These are phyloP conservation scores for Thereva nobilitata DNA, from an alignment of 2,888 invertebrate species.

Conservation along the genomic window DNA sequence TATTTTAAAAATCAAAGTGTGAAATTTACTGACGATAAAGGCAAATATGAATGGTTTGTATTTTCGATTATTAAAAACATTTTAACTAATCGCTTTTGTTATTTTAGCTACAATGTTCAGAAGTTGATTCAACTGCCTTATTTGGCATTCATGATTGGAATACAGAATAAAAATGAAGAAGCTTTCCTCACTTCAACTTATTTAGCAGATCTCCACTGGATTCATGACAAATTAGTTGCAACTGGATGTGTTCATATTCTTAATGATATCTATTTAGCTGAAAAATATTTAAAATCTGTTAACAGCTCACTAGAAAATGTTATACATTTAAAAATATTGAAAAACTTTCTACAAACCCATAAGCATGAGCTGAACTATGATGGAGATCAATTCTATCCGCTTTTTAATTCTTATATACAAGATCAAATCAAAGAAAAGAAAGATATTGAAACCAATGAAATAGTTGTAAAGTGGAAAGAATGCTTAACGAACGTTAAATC, in stretches of 20 bases:
- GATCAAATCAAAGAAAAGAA: constrained; percentile 50
- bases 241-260: constrained; percentile 76
- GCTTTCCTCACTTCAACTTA: constrained; percentile 61
- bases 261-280: constrained; percentile 70
- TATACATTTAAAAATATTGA: constrained; percentile 53
- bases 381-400: constrained; percentile 79
- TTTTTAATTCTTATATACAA: constrained; percentile 63
- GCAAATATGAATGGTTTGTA: constrained; percentile 47
- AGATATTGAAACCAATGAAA: constrained; percentile 48
- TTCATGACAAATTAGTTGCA: constrained; percentile 78
- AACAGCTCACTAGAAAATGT: constrained; percentile 57
- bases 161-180: constrained; percentile 48
- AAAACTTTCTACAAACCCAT: constrained; percentile 72
- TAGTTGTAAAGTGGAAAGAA: constrained; percentile 53
- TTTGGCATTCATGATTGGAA: constrained; percentile 64
- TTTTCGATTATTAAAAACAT: constrained; percentile 8
- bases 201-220: constrained; percentile 77
- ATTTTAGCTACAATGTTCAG: constrained; percentile 73
- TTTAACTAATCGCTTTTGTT: constrained; percentile 8
- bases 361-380: constrained; percentile 77
- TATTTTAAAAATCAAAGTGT: constrained; percentile 45
- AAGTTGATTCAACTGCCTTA: constrained; percentile 83
- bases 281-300: constrained; percentile 46
- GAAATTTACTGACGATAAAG: constrained; percentile 42
- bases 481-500: constrained; percentile 54